Conservation (phyloP, 2,888 invertebrate species). For the Gymnoscelis rufifasciata region DNA sequence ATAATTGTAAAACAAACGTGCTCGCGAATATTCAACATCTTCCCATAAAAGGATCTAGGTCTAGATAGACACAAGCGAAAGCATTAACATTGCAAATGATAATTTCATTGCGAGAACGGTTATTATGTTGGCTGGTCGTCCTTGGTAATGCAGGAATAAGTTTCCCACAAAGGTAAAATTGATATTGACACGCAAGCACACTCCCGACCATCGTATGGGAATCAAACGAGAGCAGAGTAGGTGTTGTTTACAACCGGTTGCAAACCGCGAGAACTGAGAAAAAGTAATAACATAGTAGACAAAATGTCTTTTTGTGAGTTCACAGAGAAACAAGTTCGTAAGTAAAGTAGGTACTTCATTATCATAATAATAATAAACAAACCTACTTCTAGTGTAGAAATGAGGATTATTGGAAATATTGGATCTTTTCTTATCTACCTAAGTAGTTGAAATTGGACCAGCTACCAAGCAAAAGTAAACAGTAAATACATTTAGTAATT, state of each 20-base stretch:
- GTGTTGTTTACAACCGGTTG: conserved; percentile 28
- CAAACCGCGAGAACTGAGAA: conserved; percentile 14
- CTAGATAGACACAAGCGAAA: background rate
- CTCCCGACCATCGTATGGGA: conserved; percentile 15
- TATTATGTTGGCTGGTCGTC: background rate
- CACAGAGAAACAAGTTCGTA: too few species aligned
- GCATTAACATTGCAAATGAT: background rate
- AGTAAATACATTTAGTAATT: too few species aligned
- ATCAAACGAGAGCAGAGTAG: conserved; percentile 9
- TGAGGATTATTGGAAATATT: too few species aligned
- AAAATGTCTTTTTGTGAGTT: too few species aligned
- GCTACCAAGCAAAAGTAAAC: too few species aligned
- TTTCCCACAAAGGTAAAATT: conserved; percentile 18
- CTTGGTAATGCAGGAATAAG: conserved; percentile 10
- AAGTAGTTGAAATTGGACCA: too few species aligned
- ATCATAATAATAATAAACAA: too few species aligned
- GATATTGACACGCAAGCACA: conserved; percentile 16
- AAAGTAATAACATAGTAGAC: background rate
- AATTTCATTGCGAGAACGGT: background rate
- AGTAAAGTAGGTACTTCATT: too few species aligned
- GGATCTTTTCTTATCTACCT: too few species aligned
- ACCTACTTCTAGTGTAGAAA: too few species aligned
- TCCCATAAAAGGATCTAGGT: background rate
- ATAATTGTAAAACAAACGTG: too few species aligned
- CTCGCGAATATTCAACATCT: too few species aligned